Percentiles rank a stretch among this genome's conserved stretches.
Conservation (phyloP, 2,888 invertebrate genomes). For the Fabriciana adippe region DNA sequence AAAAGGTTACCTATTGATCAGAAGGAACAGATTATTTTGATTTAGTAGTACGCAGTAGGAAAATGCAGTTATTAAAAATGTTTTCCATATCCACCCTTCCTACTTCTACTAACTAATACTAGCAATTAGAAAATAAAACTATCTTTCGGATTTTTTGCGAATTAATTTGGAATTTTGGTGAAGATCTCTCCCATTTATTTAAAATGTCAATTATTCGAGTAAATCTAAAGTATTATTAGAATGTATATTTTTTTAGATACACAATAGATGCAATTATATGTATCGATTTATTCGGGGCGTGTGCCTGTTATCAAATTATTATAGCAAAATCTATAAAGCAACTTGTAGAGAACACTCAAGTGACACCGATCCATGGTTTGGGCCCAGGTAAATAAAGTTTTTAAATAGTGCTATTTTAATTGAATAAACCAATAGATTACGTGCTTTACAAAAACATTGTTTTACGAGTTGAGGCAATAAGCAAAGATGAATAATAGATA, state of each 20-base stretch:
- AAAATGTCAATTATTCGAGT: too few species aligned
- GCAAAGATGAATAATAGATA: not conserved
- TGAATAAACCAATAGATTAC: not conserved
- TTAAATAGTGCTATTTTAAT: not conserved
- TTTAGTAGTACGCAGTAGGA: too few species aligned
- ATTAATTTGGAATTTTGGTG: too few species aligned
- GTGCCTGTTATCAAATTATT: conserved; percentile 65
- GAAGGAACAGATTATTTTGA: too few species aligned
- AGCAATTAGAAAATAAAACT: too few species aligned
- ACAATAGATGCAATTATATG: conserved; percentile 56
- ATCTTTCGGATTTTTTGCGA: too few species aligned
- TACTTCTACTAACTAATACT: too few species aligned
- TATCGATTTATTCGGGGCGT: conserved; percentile 64
- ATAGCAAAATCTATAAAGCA: conserved; percentile 67
- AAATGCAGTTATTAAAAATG: too few species aligned
- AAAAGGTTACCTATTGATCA: too few species aligned
- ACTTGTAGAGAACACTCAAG: conserved; percentile 52
- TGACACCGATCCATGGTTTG: conserved; percentile 43
- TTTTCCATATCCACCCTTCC: too few species aligned
- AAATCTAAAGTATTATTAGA: too few species aligned
- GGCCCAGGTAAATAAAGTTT: conserved; percentile 43
- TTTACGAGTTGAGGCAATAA: not conserved
- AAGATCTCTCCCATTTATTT: too few species aligned
- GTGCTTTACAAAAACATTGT: not conserved
- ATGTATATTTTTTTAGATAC: conserved; percentile 47